Evolutionary conservation across 2,797 vertebrate genomes (phyloP).

Genomic region (Dallia pectoralis): DNA sequence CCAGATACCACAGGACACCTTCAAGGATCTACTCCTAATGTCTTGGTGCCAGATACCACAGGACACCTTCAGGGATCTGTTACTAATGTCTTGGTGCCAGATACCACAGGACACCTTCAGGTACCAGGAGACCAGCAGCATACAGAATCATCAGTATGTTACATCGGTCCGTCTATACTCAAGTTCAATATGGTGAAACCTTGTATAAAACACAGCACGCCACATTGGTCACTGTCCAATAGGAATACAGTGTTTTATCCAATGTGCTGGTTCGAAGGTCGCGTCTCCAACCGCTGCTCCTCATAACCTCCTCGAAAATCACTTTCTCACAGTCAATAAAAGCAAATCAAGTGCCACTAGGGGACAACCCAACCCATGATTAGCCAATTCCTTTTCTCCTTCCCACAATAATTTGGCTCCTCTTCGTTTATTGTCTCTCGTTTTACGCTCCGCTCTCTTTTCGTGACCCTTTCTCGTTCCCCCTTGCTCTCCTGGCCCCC

Average conservation of each 20-base stretch:
- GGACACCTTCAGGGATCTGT: no score
- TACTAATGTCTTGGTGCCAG: no score
- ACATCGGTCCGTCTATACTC: no score
- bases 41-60: no score
- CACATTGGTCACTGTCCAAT: neutral
- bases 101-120: no score
- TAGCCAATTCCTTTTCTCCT: conserved; percentile 30
- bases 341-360: neutral
- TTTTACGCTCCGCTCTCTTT: neutral
- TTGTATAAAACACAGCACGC: neutral
- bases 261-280: neutral
- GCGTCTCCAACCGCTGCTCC: neutral
- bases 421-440: conserved; percentile 30
- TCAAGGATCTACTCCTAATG: no score
- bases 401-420: conserved; percentile 5
- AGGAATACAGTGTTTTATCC: neutral
- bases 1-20: no score
- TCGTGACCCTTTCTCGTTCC: neutral
- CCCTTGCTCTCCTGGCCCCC: neutral
- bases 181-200: no score
- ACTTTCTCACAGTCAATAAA: neutral
- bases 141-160: no score
- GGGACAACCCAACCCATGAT: conserved; percentile 8
- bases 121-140: no score
- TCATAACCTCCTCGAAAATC: neutral